Evolutionary conservation across 2,113 vertebrate genomes (phyloP), one percentile per base, ranked within the genome.

Genomic region (Dolichallabes microphthalmus): DNA sequence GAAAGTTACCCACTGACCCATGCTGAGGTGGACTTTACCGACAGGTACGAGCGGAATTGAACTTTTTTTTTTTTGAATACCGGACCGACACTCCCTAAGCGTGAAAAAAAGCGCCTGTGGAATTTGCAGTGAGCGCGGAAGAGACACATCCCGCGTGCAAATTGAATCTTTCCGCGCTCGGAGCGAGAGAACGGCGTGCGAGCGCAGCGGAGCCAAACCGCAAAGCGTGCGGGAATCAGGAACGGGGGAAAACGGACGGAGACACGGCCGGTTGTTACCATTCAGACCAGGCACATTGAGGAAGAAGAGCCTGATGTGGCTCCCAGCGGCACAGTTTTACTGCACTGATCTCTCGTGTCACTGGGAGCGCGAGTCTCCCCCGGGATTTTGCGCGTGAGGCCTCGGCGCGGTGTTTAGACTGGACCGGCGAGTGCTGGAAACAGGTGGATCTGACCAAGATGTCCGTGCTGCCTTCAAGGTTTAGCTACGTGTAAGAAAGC

Each of bases 371-470:
- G 58, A 73, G 88, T 89, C 90, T 88, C 91, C 91, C 66, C 91
- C 91, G 89, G 94, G 92, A 91, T 86, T 88, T 80, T 90, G 90
- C 89, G 92, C 91, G 91, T 95, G 93, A 94, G 89, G 91, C 86
- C 80, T 84, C 86, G 87, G 86, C 84, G 90, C 92, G 86, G 90
- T 89, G 87, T 92, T 93, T 90, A 45, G 66, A 90, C 90, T 35
- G 91, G 89, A 88, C 90, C 92, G 92, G 88, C 80, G 89, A 92
- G 92, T 91, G 89, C 92, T 93, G 93, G 92, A 93, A 93, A 94
- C 95, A 95, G 95, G 94, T 95, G 95, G 90, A 94, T 93, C 91
- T 90, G 91, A 91, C 87, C 90, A 95, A 93, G 92, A 95, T 95
- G 95, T 95, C 93, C 91, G 88, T 89, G 88, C 91, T 94, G 89